phyloP scores from a whole-genome alignment of 2,888 invertebrate species.

The Polietes domitor region DNA sequence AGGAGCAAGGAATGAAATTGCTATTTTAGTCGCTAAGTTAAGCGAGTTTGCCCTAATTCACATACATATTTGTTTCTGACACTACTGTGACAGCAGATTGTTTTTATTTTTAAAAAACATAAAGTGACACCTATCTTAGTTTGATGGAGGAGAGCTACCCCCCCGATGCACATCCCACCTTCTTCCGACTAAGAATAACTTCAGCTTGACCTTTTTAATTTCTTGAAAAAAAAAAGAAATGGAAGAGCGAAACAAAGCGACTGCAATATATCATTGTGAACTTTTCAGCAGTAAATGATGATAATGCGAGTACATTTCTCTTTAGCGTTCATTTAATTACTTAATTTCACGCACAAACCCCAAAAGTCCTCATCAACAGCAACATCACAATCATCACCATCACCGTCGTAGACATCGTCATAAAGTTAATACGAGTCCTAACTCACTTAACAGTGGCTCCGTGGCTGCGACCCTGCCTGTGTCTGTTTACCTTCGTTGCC shows the following conservation, averaged over 20 bases:
- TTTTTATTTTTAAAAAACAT: no score
- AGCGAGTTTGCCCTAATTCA: no score
- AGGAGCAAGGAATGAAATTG: no score
- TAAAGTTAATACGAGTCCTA: slow-evolving; percentile 10
- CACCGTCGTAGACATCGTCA: not conserved
- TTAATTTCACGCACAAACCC: slow-evolving; percentile 77
- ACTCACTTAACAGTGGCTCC: slow-evolving; percentile 38
- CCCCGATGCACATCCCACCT: not conserved
- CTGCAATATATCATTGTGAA: slow-evolving; percentile 35
- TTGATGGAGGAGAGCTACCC: no score
- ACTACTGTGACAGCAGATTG: no score
- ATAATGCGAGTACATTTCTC: slow-evolving; percentile 3
- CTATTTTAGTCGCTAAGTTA: no score
- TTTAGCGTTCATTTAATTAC: slow-evolving; percentile 75
- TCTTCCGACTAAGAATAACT: not conserved
- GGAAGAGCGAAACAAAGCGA: not conserved
- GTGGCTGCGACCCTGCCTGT: slow-evolving; percentile 31
- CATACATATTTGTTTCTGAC: no score
- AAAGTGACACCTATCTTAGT: no score
- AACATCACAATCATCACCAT: not conserved
- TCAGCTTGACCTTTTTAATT: slow-evolving; percentile 7
- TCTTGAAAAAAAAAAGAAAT: not conserved
- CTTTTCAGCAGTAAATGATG: slow-evolving; percentile 34
- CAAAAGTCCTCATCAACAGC: slow-evolving; percentile 66
- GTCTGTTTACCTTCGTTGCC: slow-evolving; percentile 12